These are phyloP conservation scores for Shargacucullia verbasci DNA, from an alignment of 2,888 invertebrate species.

Conservation along the genomic window DNA sequence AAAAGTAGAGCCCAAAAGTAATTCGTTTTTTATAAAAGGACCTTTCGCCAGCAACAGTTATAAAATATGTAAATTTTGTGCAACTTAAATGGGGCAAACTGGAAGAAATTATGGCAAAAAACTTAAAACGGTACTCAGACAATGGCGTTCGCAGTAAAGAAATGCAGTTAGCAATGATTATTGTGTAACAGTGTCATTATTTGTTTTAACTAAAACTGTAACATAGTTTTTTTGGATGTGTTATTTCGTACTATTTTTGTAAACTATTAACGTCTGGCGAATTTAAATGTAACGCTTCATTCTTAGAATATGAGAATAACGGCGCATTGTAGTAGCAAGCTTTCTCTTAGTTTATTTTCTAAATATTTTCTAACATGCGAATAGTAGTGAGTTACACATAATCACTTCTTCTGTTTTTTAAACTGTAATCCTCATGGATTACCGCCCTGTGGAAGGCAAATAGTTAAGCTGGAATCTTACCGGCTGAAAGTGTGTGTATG, in stretches of 20 bases:
- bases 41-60: constrained; percentile 54
- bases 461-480: too few species aligned
- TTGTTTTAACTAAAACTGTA: constrained; percentile 43
- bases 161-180: constrained; percentile 63
- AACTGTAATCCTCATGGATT: too few species aligned
- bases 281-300: constrained; percentile 25
- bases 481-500: too few species aligned
- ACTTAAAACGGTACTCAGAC: constrained; percentile 61
- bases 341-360: constrained; percentile 26
- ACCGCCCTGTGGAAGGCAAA: too few species aligned
- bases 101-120: constrained; percentile 71
- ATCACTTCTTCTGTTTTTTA: too few species aligned
- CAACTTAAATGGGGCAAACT: constrained; percentile 68
- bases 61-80: constrained; percentile 61
- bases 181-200: constrained; percentile 53
- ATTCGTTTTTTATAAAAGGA: constrained; percentile 67
- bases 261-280: constrained; percentile 25
- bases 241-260: constrained; percentile 37
- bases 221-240: constrained; percentile 22
- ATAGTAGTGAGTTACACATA: too few species aligned
- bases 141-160: constrained; percentile 63
- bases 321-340: constrained; percentile 12
- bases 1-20: constrained; percentile 83
- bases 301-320: constrained; percentile 32
- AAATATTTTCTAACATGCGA: background rate